Conservation (phyloP, 2,113 vertebrate species). For the Platysteira castanea region DNA sequence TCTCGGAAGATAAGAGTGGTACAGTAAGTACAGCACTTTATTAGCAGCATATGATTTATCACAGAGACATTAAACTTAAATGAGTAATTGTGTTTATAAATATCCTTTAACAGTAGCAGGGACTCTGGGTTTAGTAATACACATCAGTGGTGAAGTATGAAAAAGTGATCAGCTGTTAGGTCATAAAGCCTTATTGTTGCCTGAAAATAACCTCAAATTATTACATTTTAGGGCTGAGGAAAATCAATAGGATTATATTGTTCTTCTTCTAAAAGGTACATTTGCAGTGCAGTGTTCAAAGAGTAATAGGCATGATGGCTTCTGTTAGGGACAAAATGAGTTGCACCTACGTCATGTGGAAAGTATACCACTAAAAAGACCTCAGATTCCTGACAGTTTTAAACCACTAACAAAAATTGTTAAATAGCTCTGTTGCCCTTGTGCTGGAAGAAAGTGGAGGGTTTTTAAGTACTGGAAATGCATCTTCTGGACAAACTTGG, state of each 20-base stretch:
- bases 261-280: background rate
- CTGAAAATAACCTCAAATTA: conserved; percentile 40
- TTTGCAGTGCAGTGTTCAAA: background rate
- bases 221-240: conserved; percentile 22
- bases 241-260: conserved; percentile 52
- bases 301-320: background rate
- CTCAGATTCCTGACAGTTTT: conserved; percentile 24
- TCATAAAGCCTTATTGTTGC: conserved; percentile 13
- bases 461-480: background rate
- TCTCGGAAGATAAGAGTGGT: background rate
- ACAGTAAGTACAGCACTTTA: conserved; percentile 8
- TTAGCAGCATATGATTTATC: conserved; percentile 25
- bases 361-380: conserved; percentile 5
- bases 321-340: background rate
- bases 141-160: background rate
- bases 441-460: background rate
- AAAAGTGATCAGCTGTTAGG: background rate
- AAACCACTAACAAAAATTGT: conserved; percentile 27
- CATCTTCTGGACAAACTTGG: background rate
- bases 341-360: background rate
- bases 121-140: background rate
- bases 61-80: conserved; percentile 12
- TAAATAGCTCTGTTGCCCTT: conserved; percentile 20
- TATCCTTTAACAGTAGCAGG: background rate
- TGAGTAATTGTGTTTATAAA: conserved; percentile 45